Conservation (phyloP, 2,888 invertebrate genomes). For the Saturnia japonica region DNA sequence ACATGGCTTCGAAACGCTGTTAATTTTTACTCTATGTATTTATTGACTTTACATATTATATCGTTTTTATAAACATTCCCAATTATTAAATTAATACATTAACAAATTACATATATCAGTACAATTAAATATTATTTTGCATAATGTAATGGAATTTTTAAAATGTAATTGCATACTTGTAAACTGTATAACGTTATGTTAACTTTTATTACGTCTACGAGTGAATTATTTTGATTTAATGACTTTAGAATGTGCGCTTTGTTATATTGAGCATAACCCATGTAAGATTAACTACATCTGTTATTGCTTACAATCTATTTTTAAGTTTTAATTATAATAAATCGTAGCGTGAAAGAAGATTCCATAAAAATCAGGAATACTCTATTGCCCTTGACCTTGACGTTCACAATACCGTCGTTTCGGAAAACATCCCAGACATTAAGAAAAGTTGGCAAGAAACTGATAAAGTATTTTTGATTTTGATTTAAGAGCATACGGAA, state of each 20-base stretch:
- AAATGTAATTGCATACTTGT: slow-evolving; percentile 1
- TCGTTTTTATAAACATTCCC: too few species aligned
- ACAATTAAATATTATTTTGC: neutral
- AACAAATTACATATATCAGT: neutral
- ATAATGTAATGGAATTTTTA: neutral
- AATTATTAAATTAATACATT: too few species aligned
- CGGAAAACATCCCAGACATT: too few species aligned
- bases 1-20: too few species aligned
- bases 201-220: slow-evolving; percentile 6
- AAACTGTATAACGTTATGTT: neutral
- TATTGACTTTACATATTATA: too few species aligned
- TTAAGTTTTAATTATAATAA: neutral
- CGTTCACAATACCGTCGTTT: too few species aligned
- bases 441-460: too few species aligned
- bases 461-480: too few species aligned
- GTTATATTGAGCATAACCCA: neutral
- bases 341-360: too few species aligned
- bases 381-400: too few species aligned
- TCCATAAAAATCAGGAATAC: too few species aligned
- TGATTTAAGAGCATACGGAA: neutral
- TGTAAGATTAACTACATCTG: neutral
- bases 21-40: too few species aligned
- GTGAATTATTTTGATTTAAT: neutral
- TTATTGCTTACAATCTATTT: neutral
- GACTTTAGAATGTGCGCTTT: neutral